Evolutionary conservation across 2,888 invertebrate genomes (phyloP), one percentile per base, ranked within the genome.

Genomic region (Ochlodes sylvanus): DNA sequence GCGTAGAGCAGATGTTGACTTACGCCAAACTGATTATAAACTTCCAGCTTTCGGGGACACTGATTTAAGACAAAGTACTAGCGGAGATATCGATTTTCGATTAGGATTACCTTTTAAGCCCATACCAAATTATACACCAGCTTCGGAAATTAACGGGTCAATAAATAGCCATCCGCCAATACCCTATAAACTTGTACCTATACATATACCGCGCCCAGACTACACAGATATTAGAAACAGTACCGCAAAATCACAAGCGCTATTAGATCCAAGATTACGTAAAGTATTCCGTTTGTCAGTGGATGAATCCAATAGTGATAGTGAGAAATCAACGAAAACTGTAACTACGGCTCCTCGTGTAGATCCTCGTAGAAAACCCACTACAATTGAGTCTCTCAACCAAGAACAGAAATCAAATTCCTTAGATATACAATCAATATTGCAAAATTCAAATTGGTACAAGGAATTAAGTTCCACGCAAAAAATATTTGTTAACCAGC

Each of bases 81-180:
- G 92, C 76, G 93, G 94, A 12, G 97, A 98, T 79, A 95, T 96
- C 42, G 98, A 97, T 87, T 94, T 98, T 72, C 94, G 97, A 27
- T 87, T 97, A 75, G 94, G 94, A 32, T 85, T 96, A 68, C 97
- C 97, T 0, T 97, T 97, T 79, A 97, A 97, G 83, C 95, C 96
- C 9, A 95, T 96, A 58, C 95, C 96, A n/a, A 95, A 96, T 76
- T 97, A 97, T 82, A 95, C 96, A 14, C 97, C 98, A 0, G 97
- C 97, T 32, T 96, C 96, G 0, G 98, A 98, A 92, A 97, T 98
- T 71, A 97, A 97, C 80, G 98, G 96, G 9, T 97, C 97, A 44
- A 94, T 97, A 55, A 95, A 95, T 63, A 96, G 96, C 52, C 97
- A 98, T 83, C 95, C 95, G 0, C 96, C 96, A 0, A 95, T 98